These are phyloP conservation scores for Halictus ligatus DNA, from an alignment of 2,888 invertebrate species.

Conservation along the genomic window DNA sequence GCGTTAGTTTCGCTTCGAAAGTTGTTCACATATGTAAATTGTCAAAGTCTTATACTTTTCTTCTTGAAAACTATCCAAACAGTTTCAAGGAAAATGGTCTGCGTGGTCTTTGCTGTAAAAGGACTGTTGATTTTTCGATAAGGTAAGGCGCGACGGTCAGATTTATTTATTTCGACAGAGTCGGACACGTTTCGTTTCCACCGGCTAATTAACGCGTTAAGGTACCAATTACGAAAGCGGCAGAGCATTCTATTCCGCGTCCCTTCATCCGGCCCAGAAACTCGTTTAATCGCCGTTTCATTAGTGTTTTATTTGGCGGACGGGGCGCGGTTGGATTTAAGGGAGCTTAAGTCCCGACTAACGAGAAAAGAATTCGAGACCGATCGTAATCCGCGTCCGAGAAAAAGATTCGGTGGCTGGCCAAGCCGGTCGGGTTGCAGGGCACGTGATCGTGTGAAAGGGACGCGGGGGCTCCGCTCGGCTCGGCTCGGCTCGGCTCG, in stretches of 20 bases:
- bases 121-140: neutral
- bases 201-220: neutral
- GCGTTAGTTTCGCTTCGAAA: too few species aligned
- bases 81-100: neutral
- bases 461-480: neutral
- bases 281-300: conserved; percentile 35
- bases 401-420: conserved; percentile 4
- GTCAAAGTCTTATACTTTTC: neutral
- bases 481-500: neutral
- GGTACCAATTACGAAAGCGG: neutral
- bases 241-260: neutral
- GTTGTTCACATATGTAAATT: too few species aligned
- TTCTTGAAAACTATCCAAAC: neutral
- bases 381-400: conserved; percentile 35
- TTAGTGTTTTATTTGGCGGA: conserved; percentile 30
- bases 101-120: neutral
- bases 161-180: neutral
- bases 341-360: conserved; percentile 22
- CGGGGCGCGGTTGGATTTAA: conserved; percentile 2
- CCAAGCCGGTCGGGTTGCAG: neutral
- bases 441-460: conserved; percentile 25
- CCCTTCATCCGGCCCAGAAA: neutral
- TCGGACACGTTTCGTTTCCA: neutral
- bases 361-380: conserved; percentile 43
- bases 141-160: neutral